Base-by-base conservation (phyloP, 1,140 invertebrate species). In the Lepidurus packardi region DNA sequence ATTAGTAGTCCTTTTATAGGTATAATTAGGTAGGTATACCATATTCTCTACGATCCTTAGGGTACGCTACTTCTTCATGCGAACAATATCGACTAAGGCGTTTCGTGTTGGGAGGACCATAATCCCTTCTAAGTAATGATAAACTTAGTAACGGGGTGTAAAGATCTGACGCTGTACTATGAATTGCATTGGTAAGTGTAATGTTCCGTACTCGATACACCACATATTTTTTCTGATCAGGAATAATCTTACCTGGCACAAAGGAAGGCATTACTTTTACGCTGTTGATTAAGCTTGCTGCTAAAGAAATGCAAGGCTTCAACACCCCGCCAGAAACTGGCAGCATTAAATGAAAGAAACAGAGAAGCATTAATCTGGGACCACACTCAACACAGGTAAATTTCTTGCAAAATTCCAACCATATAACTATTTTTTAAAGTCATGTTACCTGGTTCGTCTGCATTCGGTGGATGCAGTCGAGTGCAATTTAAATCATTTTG, bases 1-100 rank as follows among this genome's bases (percentile, higher is more conserved):
- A 34, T 34, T 34, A 34, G 34, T 34, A 34, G 34, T 34, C 34
- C 3, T 34, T 34, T 34, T 34, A 4, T 34, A 34, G 34, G 34
- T 34, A 34, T 34, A 34, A 3, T 34, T 34, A 34, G 34, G 34
- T 34, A 34, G 34, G 2, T 80, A 73, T 78, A 85, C 83, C 87
- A 84, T 91, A 90, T 80, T 90, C 91, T 82, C 91, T 90, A 81
- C 90, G 90, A 82, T 91, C 90, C 42, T 88, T 89, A 80, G 88
- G 87, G 84, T 90, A 91, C 80, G 93, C 92, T 80, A 93, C 92
- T 80, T 92, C 92, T 84, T 94, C 93, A 83, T 94, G 92, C 79
- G 92, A 93, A 86, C 93, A 91, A 21, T 92, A 92, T 82, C 92
- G 88, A 79, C 92, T 92, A 77, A 94, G 86, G 79, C 91, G 89